Evolutionary conservation across 2,113 vertebrate species (phyloP).

Genomic region (Dromas ardeola): DNA sequence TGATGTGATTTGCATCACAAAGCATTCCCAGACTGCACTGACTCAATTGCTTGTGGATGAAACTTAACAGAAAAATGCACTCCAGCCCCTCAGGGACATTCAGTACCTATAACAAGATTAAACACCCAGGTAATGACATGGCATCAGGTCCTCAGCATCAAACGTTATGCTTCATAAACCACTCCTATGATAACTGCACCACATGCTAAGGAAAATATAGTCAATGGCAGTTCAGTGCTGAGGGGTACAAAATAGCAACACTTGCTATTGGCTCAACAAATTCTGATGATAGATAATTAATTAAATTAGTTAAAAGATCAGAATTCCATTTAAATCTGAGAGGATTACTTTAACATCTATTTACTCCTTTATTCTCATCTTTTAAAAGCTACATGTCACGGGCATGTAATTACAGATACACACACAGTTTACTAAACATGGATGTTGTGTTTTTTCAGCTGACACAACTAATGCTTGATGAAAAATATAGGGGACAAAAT

Average conservation of each 20-base stretch:
- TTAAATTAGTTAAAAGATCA: neutral
- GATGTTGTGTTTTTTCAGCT: neutral
- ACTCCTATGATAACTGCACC: neutral
- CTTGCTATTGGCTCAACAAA: neutral
- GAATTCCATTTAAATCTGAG: neutral
- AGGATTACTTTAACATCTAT: neutral
- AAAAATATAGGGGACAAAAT: neutral
- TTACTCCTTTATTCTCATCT: neutral
- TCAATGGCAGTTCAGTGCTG: neutral
- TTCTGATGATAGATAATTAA: neutral
- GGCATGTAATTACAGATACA: neutral
- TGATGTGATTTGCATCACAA: neutral
- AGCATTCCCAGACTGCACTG: neutral
- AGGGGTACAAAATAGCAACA: neutral
- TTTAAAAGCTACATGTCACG: neutral
- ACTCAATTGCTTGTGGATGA: neutral
- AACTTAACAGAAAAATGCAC: neutral
- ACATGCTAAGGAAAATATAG: neutral
- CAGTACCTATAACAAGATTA: neutral
- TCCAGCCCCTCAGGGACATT: neutral
- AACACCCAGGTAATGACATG: neutral
- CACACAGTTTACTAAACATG: neutral
- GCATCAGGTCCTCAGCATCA: neutral
- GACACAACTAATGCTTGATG: neutral
- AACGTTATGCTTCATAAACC: neutral